Conservation (phyloP, 2,797 vertebrate genomes). For the Sebastolobus altivelis region DNA sequence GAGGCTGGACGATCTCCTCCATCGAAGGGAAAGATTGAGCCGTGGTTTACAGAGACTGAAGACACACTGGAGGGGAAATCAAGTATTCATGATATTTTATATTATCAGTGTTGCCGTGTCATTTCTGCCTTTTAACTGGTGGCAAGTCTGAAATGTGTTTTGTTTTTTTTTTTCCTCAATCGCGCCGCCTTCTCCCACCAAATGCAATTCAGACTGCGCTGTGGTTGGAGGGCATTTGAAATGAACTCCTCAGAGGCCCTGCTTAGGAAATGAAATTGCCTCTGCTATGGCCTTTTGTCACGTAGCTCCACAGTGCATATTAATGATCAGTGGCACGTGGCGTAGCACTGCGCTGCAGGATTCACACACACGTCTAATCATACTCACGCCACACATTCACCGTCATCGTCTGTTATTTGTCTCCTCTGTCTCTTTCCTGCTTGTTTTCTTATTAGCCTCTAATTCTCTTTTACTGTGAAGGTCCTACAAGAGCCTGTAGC, state of each 20-base stretch:
- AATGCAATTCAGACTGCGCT: conserved; percentile 71
- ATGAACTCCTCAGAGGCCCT: conserved; percentile 77
- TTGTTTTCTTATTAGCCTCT: conserved; percentile 35
- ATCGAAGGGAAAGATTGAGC: conserved; percentile 32
- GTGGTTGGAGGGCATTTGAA: conserved; percentile 80
- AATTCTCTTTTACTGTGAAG: conserved; percentile 16
- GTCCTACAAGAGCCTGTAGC: not conserved
- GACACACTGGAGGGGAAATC: conserved; percentile 44
- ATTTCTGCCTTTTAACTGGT: conserved; percentile 60
- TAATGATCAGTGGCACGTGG: conserved; percentile 70
- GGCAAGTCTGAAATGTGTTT: conserved; percentile 32
- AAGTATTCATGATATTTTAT: conserved; percentile 65
- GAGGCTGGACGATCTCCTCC: conserved; percentile 4
- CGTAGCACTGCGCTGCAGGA: conserved; percentile 25
- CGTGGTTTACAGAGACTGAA: conserved; percentile 42
- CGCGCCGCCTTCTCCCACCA: conserved; percentile 36
- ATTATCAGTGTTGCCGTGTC: conserved; percentile 44
- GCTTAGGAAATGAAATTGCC: conserved; percentile 81
- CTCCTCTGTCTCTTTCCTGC: conserved; percentile 23
- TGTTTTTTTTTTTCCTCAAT: conserved; percentile 15
- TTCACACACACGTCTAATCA: conserved; percentile 34
- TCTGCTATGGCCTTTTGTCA: conserved; percentile 71
- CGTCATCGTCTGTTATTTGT: conserved; percentile 6
- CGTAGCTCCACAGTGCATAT: conserved; percentile 72
- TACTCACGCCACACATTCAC: conserved; percentile 15